Evolutionary conservation across 1,140 invertebrate genomes (phyloP).

Genomic region (Polypedilum vanderplanki): DNA sequence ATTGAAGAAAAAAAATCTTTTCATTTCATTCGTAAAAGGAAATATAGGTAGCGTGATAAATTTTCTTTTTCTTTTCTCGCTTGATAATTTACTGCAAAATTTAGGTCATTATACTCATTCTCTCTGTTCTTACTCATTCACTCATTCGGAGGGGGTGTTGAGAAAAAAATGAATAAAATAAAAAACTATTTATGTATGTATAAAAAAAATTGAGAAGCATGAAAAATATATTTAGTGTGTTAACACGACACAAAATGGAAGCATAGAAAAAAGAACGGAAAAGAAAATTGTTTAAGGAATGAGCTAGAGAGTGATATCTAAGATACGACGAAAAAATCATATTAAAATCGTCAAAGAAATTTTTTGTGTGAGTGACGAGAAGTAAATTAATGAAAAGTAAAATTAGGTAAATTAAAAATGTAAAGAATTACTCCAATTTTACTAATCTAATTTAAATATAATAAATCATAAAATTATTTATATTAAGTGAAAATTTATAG

Average conservation of each 20-base stretch:
- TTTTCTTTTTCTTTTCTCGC: background rate
- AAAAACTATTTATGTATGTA: constrained; percentile 23
- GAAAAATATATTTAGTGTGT: constrained; percentile 25
- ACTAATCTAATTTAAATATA: background rate
- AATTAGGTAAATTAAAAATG: background rate
- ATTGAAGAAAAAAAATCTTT: background rate
- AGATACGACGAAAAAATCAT: constrained; percentile 7
- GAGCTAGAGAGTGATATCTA: constrained; percentile 17
- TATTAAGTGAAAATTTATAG: no score
- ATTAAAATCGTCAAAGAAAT: background rate
- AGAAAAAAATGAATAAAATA: constrained; percentile 19
- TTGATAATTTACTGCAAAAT: constrained; percentile 27
- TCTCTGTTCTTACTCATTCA: background rate
- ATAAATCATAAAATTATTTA: background rate
- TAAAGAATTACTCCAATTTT: background rate
- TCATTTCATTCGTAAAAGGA: background rate
- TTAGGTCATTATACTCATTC: constrained; percentile 23
- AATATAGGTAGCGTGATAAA: constrained; percentile 13
- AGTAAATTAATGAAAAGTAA: background rate
- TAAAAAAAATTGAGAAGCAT: constrained; percentile 10
- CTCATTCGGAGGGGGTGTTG: no score
- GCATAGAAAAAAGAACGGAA: background rate
- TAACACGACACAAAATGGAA: constrained; percentile 20
- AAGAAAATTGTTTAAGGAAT: constrained; percentile 24
- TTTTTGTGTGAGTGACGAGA: background rate